Percentiles rank a stretch among this genome's conserved stretches.
Conservation (phyloP, 2,888 invertebrate genomes). For the Acrocera orbiculus region DNA sequence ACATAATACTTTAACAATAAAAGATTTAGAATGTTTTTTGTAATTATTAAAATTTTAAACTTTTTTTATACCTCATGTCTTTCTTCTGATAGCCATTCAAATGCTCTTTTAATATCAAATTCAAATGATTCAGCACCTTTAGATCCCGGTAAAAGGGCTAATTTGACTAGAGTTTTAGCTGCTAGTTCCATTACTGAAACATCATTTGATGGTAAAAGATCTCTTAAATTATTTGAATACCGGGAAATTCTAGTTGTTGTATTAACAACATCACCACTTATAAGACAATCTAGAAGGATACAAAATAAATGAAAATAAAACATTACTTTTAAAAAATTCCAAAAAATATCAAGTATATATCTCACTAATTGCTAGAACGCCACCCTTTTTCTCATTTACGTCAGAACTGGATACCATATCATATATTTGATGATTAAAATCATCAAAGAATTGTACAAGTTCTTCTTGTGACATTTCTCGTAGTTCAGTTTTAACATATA, state of each 20-base stretch:
- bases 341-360: slow-evolving; percentile 3
- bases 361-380: slow-evolving; percentile 78
- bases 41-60: no score
- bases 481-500: slow-evolving; percentile 79
- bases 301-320: neutral
- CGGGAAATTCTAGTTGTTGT: slow-evolving; percentile 76
- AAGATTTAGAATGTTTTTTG: no score
- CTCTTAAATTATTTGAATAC: slow-evolving; percentile 83
- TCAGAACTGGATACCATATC: slow-evolving; percentile 91
- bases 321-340: neutral
- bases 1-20: neutral
- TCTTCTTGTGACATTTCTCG: slow-evolving; percentile 83
- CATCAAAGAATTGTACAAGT: slow-evolving; percentile 77
- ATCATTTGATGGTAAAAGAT: slow-evolving; percentile 77
- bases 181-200: slow-evolving; percentile 90
- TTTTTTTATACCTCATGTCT: slow-evolving; percentile 55
- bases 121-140: slow-evolving; percentile 96
- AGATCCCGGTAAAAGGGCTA: slow-evolving; percentile 81
- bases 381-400: slow-evolving; percentile 87
- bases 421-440: slow-evolving; percentile 87
- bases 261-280: slow-evolving; percentile 84
- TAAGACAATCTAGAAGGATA: slow-evolving; percentile 58
- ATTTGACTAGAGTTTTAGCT: slow-evolving; percentile 83
- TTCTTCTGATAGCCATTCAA: slow-evolving; percentile 87
- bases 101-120: slow-evolving; percentile 88